phyloP scores from a whole-genome alignment of 2,888 invertebrate species.

The Polymixis flavicincta region DNA sequence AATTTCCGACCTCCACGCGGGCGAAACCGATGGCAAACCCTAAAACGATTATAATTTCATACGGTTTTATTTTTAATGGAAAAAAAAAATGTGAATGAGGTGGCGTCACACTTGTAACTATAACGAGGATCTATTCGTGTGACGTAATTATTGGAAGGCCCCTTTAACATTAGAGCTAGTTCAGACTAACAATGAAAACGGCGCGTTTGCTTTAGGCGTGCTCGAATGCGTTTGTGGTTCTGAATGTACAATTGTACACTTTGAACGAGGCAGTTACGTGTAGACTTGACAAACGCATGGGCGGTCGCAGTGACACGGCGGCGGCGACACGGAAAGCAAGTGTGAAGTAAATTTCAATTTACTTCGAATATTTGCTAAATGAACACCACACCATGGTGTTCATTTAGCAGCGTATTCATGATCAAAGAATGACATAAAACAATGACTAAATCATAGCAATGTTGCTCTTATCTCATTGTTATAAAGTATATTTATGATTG shows the following conservation, averaged over 20 bases:
- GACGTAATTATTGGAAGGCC: background rate
- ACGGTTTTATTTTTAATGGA: background rate
- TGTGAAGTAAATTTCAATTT: slow-evolving; percentile 31
- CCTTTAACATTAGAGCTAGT: slow-evolving; percentile 3
- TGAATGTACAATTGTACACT: slow-evolving; percentile 32
- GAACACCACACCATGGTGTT: too few species aligned
- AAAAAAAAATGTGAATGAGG: background rate
- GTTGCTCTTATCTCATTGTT: too few species aligned
- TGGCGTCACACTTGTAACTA: too few species aligned
- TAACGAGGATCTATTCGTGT: background rate
- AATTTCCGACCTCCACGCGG: too few species aligned
- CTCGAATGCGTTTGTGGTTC: slow-evolving; percentile 28
- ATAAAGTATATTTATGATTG: too few species aligned
- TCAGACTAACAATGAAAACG: slow-evolving; percentile 17
- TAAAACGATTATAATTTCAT: background rate
- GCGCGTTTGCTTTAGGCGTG: slow-evolving; percentile 5
- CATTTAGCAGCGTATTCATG: too few species aligned
- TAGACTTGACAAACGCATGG: slow-evolving; percentile 39
- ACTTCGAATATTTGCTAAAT: too few species aligned
- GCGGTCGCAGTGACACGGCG: slow-evolving; percentile 7
- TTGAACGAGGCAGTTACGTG: slow-evolving; percentile 33
- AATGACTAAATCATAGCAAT: too few species aligned
- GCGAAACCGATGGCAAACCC: too few species aligned
- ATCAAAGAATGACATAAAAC: too few species aligned
- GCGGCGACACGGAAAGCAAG: slow-evolving; percentile 9